Conservation (phyloP, 1,140 invertebrate species). For the Nephila pilipes region DNA sequence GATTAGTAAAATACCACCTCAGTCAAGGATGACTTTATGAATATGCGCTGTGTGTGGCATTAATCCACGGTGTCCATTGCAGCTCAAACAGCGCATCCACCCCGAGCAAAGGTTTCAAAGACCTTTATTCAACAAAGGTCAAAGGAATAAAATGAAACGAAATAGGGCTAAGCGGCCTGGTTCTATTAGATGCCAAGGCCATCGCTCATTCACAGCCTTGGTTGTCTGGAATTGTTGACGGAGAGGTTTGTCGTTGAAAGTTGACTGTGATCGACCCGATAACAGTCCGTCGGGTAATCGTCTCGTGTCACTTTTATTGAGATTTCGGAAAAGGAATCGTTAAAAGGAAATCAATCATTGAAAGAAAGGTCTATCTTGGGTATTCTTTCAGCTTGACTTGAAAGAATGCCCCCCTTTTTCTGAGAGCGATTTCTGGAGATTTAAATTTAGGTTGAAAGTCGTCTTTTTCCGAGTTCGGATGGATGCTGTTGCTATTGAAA, state of each 20-base stretch:
- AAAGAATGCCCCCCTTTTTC: neutral
- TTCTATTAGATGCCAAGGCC: neutral
- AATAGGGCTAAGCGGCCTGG: neutral
- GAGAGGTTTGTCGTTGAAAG: neutral
- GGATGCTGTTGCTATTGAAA: no score
- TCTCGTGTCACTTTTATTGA: neutral
- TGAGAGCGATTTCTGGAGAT: neutral
- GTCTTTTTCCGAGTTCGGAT: no score
- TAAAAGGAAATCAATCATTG: slow-evolving; percentile 20
- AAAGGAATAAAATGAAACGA: neutral
- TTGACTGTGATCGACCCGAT: neutral
- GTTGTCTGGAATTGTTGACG: neutral
- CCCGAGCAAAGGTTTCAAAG: neutral
- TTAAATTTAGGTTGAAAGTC: neutral
- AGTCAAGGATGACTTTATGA: neutral
- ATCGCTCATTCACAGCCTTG: neutral
- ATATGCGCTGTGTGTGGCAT: neutral
- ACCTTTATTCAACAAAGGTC: slow-evolving; percentile 7
- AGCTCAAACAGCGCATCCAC: neutral
- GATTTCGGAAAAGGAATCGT: slow-evolving; percentile 2
- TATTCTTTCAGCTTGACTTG: neutral
- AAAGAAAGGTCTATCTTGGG: neutral
- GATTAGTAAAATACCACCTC: neutral
- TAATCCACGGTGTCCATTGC: neutral
- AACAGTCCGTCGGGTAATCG: neutral